Conservation (phyloP, 2,888 invertebrate species). For the Dascillus cervinus region DNA sequence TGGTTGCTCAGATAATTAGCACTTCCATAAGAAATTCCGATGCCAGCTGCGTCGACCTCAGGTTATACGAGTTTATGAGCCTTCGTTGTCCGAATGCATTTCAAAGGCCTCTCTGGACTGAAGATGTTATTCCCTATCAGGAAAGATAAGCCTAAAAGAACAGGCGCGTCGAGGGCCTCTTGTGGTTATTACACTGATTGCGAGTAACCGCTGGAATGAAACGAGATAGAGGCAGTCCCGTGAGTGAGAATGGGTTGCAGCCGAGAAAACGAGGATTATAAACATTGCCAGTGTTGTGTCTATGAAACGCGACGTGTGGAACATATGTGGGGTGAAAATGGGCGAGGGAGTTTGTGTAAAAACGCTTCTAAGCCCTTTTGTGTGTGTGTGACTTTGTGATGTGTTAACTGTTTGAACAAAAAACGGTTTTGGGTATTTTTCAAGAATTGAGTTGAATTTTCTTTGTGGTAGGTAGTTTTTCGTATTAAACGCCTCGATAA, state of each 20-base stretch:
- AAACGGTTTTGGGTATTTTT: too few relatives aligned
- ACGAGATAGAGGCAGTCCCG: slow-evolving; percentile 4
- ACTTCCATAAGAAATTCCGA: slow-evolving; percentile 41
- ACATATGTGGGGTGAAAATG: slow-evolving; percentile 5
- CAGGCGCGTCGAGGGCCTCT: too few relatives aligned
- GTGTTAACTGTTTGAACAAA: too few relatives aligned
- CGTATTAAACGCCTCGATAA: too few relatives aligned
- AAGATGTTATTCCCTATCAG: slow-evolving; percentile 23
- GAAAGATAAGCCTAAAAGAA: slow-evolving; percentile 31
- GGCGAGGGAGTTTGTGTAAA: slow-evolving; percentile 3
- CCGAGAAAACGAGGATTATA: slow-evolving; percentile 6
- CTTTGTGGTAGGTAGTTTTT: too few relatives aligned
- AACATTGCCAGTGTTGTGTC: slow-evolving; percentile 9
- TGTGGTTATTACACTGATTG: slow-evolving; percentile 15
- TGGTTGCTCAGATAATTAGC: slow-evolving; percentile 39
- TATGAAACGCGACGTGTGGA: slow-evolving; percentile 1
- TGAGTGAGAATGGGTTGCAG: slow-evolving; percentile 9
- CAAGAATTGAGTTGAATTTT: too few relatives aligned
- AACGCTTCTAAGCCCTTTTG: slow-evolving; percentile 4
- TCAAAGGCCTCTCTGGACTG: slow-evolving; percentile 12
- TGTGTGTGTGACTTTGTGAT: too few relatives aligned
- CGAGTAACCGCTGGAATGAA: slow-evolving; percentile 13
- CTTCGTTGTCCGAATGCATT: slow-evolving; percentile 25
- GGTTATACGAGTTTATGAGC: slow-evolving; percentile 29
- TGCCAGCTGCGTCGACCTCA: slow-evolving; percentile 30